A percentile compares a stretch with the other conserved stretches of the same genome.
Conservation (phyloP, 1,140 invertebrate species). For the Contarinia nasturtii region DNA sequence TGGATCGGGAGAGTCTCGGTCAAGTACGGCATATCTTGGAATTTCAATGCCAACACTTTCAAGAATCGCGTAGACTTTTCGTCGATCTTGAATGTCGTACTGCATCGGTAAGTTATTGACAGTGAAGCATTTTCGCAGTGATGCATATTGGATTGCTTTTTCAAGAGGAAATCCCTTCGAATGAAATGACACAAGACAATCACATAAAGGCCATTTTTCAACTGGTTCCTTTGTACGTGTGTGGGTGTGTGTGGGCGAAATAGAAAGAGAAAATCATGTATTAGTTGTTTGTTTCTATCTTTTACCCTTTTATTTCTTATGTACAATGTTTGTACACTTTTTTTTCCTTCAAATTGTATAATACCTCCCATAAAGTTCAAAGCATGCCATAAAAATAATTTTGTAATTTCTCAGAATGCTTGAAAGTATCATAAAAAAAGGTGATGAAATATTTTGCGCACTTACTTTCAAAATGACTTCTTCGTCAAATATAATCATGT, state of each 20-base stretch:
- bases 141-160: conserved; percentile 95
- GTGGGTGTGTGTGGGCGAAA: no score
- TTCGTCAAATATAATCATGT: conserved; percentile 83
- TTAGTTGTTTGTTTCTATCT: not conserved
- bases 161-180: conserved; percentile 95
- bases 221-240: conserved; percentile 67
- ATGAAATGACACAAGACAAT: conserved; percentile 97
- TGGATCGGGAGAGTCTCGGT: conserved; percentile 79
- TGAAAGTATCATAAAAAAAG: not conserved
- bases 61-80: conserved; percentile 88
- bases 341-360: conserved; percentile 3
- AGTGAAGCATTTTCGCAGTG: conserved; percentile 84
- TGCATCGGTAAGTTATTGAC: conserved; percentile 99
- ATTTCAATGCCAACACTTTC: conserved; percentile 91
- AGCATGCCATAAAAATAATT: no score
- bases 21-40: conserved; percentile 90
- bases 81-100: conserved; percentile 87
- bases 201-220: conserved; percentile 94
- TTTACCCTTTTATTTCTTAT: not conserved
- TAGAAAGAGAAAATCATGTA: conserved; percentile 6
- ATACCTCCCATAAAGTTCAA: no score
- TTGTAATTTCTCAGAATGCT: no score
- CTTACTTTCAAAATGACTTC: conserved; percentile 80
- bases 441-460: not conserved
- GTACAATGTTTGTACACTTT: not conserved